These are phyloP conservation scores for Zaprionus lineosus DNA, from an alignment of 2,888 invertebrate species.

Conservation along the genomic window DNA sequence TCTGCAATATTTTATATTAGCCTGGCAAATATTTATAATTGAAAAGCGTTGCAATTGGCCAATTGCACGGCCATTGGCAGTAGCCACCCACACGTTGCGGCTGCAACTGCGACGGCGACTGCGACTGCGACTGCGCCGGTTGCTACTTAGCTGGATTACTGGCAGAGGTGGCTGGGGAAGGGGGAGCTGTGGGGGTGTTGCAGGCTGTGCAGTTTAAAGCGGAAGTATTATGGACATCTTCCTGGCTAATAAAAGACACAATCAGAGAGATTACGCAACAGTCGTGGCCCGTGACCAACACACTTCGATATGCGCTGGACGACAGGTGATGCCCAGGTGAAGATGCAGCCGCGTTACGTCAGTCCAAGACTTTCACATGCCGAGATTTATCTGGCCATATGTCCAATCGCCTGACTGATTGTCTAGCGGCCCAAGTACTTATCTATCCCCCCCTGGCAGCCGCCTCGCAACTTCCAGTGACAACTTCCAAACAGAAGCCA, in stretches of 20 bases:
- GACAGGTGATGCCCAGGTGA: conserved; percentile 31
- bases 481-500: neutral
- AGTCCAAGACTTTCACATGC: conserved; percentile 46
- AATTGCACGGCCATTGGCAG: conserved; percentile 12
- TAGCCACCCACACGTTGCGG: conserved; percentile 16
- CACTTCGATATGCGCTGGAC: conserved; percentile 29
- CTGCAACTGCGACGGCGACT: too few species aligned
- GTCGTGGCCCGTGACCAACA: conserved; percentile 33
- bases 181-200: too few species aligned
- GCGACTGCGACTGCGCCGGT: too few species aligned
- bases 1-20: conserved; percentile 44
- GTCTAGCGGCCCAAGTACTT: neutral
- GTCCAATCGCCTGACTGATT: conserved; percentile 16
- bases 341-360: conserved; percentile 66
- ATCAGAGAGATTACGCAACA: conserved; percentile 64
- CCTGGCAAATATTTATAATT: conserved; percentile 69
- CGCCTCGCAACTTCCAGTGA: too few species aligned
- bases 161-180: too few species aligned
- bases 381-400: conserved; percentile 18
- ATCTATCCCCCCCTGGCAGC: conserved; percentile 5
- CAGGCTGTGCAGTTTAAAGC: conserved; percentile 24
- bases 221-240: conserved; percentile 54
- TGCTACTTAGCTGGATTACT: too few species aligned
- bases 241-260: conserved; percentile 52
- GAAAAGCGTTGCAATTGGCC: conserved; percentile 35